Evolutionary conservation across 2,888 invertebrate genomes (phyloP), one percentile per base, ranked within the genome.

Genomic region (Ophion costatus): DNA sequence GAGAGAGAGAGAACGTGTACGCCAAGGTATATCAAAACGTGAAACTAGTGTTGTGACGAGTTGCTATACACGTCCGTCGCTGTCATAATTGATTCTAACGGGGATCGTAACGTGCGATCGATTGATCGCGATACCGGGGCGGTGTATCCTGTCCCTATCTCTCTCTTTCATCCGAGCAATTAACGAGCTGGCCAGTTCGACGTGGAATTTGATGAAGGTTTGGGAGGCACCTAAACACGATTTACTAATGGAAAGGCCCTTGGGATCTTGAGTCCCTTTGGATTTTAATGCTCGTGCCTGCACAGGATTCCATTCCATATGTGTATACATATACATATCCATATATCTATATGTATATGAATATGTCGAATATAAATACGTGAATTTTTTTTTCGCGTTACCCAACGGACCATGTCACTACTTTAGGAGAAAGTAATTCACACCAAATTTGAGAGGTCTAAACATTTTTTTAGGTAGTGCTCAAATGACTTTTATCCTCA

Each of bases 51-150:
- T 89, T 88, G 80, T 88, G 88, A 88, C 87, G 87, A 82, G 84
- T 84, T 83, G 83, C 51, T 87, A 88, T 61, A 75, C 69, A 75
- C 45, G 90, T 91, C 89, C 89, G 90, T 91, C 91, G 90, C 90
- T 90, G 87, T 90, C 89, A 90, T 92, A 92, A 92, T 92, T 91
- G 91, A 92, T 92, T 92, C 90, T 88, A 91, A 88, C 90, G 90
- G 88, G 83, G 57, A 81, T 79, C 87, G 87, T 86, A 87, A 76
- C 88, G 83, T 57, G 57, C 74, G 76, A 75, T 74, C 69, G 87
- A 91, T 90, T 89, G 90, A 91, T 91, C 91, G 89, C 91, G 91
- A 92, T 90, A 91, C 90, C 69, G 77, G 78, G 86, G 87, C 85
- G 87, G 84, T 74, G 88, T 63, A 56, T 29, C 70, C 14, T 56